Conservation (phyloP, 2,888 invertebrate species). For the Lapara coniferarum region DNA sequence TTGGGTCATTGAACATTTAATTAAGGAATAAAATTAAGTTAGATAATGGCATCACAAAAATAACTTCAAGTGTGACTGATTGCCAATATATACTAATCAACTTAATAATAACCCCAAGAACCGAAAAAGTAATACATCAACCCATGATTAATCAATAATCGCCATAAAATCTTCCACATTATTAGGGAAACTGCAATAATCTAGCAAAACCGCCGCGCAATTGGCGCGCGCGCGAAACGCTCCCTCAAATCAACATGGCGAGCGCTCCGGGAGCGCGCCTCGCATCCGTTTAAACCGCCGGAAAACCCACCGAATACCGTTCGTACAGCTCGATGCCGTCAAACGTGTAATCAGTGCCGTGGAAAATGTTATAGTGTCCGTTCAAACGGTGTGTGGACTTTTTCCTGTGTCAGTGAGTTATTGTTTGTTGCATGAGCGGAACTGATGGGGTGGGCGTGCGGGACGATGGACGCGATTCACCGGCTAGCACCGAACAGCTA, state of each 20-base stretch:
- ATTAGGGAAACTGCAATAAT: constrained; percentile 32
- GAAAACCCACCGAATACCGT: constrained; percentile 48
- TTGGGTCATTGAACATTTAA: too few species aligned
- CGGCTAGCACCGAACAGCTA: constrained; percentile 80
- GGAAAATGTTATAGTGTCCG: constrained; percentile 72
- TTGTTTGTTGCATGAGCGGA: constrained; percentile 77
- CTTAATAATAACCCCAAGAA: not conserved
- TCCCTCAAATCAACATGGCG: constrained; percentile 75
- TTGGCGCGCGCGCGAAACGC: constrained; percentile 80
- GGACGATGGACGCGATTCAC: constrained; percentile 75
- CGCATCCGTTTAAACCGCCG: constrained; percentile 60
- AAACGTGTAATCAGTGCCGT: constrained; percentile 45
- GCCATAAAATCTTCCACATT: constrained; percentile 11
- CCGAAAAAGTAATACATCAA: not conserved
- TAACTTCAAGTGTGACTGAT: too few species aligned
- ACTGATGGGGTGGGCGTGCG: constrained; percentile 70
- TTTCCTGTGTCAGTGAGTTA: constrained; percentile 65
- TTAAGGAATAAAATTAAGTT: too few species aligned
- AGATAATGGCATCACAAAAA: too few species aligned
- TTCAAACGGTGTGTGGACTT: constrained; percentile 47
- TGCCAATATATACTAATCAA: too few species aligned
- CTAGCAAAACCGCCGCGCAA: constrained; percentile 53
- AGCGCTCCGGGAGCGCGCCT: constrained; percentile 69
- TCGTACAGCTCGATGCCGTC: constrained; percentile 29
- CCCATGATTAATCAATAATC: not conserved